Evolutionary conservation across 2,888 invertebrate species (phyloP).

Genomic region (Drosophila conformis): DNA sequence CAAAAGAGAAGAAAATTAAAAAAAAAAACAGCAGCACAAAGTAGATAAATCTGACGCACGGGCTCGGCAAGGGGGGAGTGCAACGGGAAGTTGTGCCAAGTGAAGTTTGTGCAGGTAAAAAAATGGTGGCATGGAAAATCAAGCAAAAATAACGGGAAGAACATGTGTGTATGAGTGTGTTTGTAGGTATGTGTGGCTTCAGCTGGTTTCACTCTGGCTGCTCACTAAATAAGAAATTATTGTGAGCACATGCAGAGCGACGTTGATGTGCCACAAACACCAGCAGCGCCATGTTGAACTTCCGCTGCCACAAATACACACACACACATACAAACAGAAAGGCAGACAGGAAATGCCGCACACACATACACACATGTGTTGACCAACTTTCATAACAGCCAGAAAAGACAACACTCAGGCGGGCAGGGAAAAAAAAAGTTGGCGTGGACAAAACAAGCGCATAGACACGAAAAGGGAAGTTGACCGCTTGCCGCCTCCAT

Average conservation of each 20-base stretch:
- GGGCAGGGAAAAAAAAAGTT: conserved; percentile 44
- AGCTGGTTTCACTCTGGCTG: conserved; percentile 48
- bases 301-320: conserved; percentile 52
- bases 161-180: conserved; percentile 31
- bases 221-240: conserved; percentile 77
- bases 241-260: conserved; percentile 67
- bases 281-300: conserved; percentile 67
- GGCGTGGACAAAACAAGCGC: conserved; percentile 66
- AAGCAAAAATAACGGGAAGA: conserved; percentile 57
- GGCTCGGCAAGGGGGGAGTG: neutral
- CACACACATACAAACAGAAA: conserved; percentile 24
- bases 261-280: conserved; percentile 54
- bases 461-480: conserved; percentile 76
- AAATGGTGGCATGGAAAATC: conserved; percentile 41
- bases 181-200: conserved; percentile 6
- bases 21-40: conserved; percentile 33
- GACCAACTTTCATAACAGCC: conserved; percentile 69
- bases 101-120: conserved; percentile 16
- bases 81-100: neutral
- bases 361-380: conserved; percentile 13
- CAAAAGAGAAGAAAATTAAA: conserved; percentile 33
- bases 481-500: conserved; percentile 71
- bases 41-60: conserved; percentile 68
- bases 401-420: conserved; percentile 33
- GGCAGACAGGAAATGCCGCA: conserved; percentile 50